A percentile compares a stretch with the other conserved stretches of the same genome.
These are phyloP conservation scores for Andrena camellia DNA, from an alignment of 2,888 invertebrate species.

Conservation along the genomic window DNA sequence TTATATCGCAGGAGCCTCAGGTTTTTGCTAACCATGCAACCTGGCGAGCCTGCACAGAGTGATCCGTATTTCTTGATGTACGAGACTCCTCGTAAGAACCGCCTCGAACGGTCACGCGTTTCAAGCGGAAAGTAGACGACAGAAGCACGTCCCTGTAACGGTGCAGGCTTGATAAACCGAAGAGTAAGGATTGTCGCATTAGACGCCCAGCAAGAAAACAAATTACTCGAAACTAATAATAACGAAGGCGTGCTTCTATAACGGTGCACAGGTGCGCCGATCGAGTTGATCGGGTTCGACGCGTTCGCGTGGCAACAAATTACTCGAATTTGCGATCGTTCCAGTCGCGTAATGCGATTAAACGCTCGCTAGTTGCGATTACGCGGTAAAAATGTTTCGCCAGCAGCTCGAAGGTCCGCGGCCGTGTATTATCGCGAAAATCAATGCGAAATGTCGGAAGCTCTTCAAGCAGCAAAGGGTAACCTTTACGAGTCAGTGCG, in stretches of 20 bases:
- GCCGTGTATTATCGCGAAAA: too few relatives aligned
- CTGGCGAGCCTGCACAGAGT: background rate
- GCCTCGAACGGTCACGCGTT: conserved; percentile 47
- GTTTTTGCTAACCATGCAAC: conserved; percentile 14
- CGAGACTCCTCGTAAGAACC: conserved; percentile 15
- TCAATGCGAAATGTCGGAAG: too few relatives aligned
- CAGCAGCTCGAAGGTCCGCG: background rate
- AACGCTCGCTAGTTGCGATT: background rate
- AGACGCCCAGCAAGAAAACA: conserved; percentile 43
- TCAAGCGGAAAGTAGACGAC: conserved; percentile 53
- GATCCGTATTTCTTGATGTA: conserved; percentile 14
- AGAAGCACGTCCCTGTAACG: conserved; percentile 52
- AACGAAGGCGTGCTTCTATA: conserved; percentile 30
- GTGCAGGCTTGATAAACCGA: conserved; percentile 41
- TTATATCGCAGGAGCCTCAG: background rate
- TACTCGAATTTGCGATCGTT: conserved; percentile 20
- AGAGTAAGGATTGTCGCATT: conserved; percentile 50
- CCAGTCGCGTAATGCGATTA: conserved; percentile 29
- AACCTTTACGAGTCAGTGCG: too few relatives aligned
- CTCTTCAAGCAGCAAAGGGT: too few relatives aligned
- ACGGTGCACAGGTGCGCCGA: conserved; percentile 37
- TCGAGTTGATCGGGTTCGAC: conserved; percentile 20
- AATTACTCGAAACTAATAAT: conserved; percentile 55
- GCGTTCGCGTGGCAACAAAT: conserved; percentile 30
- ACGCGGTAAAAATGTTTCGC: too few relatives aligned